phyloP scores from a whole-genome alignment of 2,113 vertebrate genomes.

The Abramis brama region DNA sequence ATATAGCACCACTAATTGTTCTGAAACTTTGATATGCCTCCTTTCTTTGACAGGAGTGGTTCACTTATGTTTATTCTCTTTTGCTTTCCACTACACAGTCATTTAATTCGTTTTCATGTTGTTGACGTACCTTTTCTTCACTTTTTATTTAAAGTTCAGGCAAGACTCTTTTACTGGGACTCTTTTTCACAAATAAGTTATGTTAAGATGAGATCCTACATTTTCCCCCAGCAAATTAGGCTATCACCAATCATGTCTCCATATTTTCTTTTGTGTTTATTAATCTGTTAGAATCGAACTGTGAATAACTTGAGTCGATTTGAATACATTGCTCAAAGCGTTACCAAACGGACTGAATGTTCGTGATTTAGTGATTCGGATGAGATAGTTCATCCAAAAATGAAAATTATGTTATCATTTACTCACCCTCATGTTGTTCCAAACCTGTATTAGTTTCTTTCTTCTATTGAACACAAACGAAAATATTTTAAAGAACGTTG shows the following conservation, averaged over 20 bases:
- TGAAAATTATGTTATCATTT: too few species aligned
- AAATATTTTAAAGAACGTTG: too few species aligned
- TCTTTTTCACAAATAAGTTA: not conserved
- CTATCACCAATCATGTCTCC: not conserved
- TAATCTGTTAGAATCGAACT: not conserved
- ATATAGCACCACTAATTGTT: conserved; percentile 32
- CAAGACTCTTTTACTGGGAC: not conserved
- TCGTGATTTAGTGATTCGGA: not conserved
- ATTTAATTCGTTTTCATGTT: too few species aligned
- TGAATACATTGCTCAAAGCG: not conserved
- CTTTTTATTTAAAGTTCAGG: not conserved
- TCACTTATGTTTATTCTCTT: not conserved
- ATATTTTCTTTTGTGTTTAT: too few species aligned
- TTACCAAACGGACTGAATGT: not conserved
- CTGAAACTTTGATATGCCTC: not conserved
- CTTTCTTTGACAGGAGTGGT: not conserved
- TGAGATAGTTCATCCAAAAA: too few species aligned
- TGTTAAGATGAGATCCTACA: not conserved
- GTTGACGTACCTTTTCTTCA: not conserved
- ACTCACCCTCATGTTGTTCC: too few species aligned
- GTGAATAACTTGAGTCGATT: not conserved
- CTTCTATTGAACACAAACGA: too few species aligned
- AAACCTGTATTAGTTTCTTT: too few species aligned
- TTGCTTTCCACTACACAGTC: not conserved
- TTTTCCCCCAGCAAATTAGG: not conserved